Conservation (phyloP, 2,797 vertebrate species). For the Miichthys miiuy region DNA sequence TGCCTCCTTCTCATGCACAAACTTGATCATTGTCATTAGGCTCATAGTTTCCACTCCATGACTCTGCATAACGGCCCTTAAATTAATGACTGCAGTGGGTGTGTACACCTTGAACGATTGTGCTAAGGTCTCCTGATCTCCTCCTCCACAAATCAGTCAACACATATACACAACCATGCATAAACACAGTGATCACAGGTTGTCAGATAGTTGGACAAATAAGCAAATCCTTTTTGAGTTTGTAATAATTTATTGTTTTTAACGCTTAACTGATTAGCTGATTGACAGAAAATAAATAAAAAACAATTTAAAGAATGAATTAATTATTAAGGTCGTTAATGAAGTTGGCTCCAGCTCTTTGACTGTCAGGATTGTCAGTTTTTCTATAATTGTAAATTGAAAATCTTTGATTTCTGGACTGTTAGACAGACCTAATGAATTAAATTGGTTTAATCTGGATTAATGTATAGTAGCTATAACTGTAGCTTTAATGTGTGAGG, state of each 20-base stretch:
- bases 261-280: not conserved
- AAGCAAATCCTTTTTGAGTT: conserved; percentile 52
- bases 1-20: conserved; percentile 25
- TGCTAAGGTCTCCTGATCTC: not conserved
- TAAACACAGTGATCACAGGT: conserved; percentile 40
- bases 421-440: not conserved
- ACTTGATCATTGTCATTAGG: conserved; percentile 33
- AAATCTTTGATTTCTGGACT: not conserved
- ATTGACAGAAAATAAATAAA: conserved; percentile 14
- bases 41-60: conserved; percentile 21
- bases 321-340: not conserved
- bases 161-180: conserved; percentile 8
- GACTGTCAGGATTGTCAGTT: not conserved
- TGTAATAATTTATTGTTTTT: conserved; percentile 50
- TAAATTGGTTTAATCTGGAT: not conserved
- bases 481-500: not conserved
- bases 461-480: not conserved
- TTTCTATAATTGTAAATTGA: not conserved
- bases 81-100: conserved; percentile 19
- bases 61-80: conserved; percentile 23
- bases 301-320: not conserved
- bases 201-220: conserved; percentile 19
- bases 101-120: conserved; percentile 10
- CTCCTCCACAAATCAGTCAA: conserved; percentile 28
- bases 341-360: not conserved